These are phyloP conservation scores for Columba livia DNA, from an alignment of 2,113 vertebrate species.

Conservation along the genomic window DNA sequence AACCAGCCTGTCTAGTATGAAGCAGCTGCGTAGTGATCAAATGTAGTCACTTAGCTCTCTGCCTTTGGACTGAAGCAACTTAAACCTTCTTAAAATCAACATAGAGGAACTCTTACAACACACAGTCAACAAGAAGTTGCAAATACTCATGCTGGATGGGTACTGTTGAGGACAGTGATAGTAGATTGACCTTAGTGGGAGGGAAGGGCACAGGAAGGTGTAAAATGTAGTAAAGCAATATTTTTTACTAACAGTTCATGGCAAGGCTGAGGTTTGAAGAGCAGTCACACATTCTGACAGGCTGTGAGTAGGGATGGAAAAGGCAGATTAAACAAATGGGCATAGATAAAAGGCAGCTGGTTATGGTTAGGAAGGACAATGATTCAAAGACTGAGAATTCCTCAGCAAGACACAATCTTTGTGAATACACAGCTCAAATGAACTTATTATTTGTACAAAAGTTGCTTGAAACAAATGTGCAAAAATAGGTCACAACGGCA, in stretches of 20 bases:
- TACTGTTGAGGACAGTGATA: not conserved
- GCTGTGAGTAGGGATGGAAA: not conserved
- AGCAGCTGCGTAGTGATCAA: not conserved
- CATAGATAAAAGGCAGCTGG: not conserved
- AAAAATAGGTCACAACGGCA: not conserved
- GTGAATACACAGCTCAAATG: not conserved
- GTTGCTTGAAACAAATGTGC: not conserved
- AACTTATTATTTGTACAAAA: not conserved
- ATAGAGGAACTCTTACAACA: not conserved
- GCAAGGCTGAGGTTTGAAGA: not conserved
- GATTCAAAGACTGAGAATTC: not conserved
- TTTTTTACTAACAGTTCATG: not conserved
- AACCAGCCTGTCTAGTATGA: not conserved
- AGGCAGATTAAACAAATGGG: not conserved
- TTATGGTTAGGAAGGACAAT: not conserved
- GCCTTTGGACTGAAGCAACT: not conserved
- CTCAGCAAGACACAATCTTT: not conserved
- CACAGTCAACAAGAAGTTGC: not conserved
- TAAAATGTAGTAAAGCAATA: not conserved
- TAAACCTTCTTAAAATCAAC: not conserved
- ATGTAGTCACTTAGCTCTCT: not conserved
- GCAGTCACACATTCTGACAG: not conserved
- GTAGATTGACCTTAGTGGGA: not conserved
- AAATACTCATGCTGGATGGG: not conserved
- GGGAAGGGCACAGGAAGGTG: not conserved